Percentiles rank a stretch among this genome's conserved stretches.
Evolutionary conservation across 2,113 vertebrate genomes (phyloP).

Genomic region (Lophotis ruficrista): DNA sequence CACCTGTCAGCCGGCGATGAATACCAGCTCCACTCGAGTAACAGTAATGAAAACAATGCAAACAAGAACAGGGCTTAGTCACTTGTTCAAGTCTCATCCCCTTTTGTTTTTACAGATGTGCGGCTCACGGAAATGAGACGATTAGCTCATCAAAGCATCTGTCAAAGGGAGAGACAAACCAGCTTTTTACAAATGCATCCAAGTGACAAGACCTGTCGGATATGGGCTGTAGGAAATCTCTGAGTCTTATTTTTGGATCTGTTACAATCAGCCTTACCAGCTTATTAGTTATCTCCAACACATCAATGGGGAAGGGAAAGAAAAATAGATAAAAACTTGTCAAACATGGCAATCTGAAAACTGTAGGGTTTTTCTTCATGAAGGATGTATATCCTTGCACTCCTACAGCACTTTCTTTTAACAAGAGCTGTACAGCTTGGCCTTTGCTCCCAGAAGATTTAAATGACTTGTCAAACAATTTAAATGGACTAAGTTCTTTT

Average conservation of each 20-base stretch:
- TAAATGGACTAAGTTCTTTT: neutral
- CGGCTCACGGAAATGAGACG: conserved; percentile 52
- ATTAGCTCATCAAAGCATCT: conserved; percentile 70
- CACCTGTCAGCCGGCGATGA: neutral
- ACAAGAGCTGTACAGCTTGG: neutral
- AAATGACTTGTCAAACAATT: neutral
- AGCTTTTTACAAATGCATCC: conserved; percentile 45
- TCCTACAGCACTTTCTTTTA: neutral
- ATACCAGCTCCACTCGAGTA: neutral
- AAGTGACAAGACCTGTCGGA: conserved; percentile 54
- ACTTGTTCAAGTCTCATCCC: conserved; percentile 18
- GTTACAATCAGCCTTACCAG: conserved; percentile 23
- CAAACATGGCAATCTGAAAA: neutral
- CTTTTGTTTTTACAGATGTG: conserved; percentile 68
- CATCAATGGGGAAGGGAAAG: neutral
- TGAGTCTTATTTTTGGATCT: conserved; percentile 49
- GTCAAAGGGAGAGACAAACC: conserved; percentile 63
- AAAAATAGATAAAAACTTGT: neutral
- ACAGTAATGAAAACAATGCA: neutral
- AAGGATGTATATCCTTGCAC: neutral
- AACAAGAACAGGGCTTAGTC: conserved; percentile 49
- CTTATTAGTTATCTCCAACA: conserved; percentile 24
- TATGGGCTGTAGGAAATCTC: conserved; percentile 41
- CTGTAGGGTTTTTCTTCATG: neutral
- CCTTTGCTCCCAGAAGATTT: neutral